A percentile compares a stretch with the other conserved stretches of the same genome.
Evolutionary conservation across 2,113 vertebrate genomes (phyloP).

Genomic region (Callorhinus ursinus): DNA sequence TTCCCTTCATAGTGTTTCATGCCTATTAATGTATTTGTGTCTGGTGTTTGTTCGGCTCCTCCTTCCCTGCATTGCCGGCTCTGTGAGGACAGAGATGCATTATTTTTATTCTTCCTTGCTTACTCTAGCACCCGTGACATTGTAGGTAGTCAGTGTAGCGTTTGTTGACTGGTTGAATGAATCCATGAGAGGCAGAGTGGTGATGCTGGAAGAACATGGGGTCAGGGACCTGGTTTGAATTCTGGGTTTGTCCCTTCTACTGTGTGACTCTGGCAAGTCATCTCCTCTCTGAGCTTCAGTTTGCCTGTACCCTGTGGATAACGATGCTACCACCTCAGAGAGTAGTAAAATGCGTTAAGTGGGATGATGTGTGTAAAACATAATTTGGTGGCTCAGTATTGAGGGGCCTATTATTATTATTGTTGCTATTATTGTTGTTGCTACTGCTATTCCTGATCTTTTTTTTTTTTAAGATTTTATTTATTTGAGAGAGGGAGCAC

Average conservation of each 20-base stretch:
- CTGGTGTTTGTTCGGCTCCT: neutral
- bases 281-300: neutral
- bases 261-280: neutral
- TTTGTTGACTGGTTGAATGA: constrained; percentile 16
- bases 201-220: neutral
- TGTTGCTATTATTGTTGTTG: neutral
- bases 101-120: neutral
- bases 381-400: neutral
- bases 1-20: neutral
- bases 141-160: neutral
- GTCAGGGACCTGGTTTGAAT: neutral
- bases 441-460: neutral
- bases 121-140: neutral
- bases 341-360: neutral
- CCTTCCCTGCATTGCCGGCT: neutral
- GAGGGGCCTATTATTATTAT: neutral
- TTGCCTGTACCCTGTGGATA: neutral
- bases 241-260: neutral
- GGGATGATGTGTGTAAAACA: neutral
- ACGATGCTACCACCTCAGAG: neutral
- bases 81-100: neutral
- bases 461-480: neutral
- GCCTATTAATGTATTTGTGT: neutral
- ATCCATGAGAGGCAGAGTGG: neutral
- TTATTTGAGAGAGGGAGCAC: neutral